Evolutionary conservation across 2,888 invertebrate genomes (phyloP), one percentile per base, ranked within the genome.

Genomic region (Atherix ibis): DNA sequence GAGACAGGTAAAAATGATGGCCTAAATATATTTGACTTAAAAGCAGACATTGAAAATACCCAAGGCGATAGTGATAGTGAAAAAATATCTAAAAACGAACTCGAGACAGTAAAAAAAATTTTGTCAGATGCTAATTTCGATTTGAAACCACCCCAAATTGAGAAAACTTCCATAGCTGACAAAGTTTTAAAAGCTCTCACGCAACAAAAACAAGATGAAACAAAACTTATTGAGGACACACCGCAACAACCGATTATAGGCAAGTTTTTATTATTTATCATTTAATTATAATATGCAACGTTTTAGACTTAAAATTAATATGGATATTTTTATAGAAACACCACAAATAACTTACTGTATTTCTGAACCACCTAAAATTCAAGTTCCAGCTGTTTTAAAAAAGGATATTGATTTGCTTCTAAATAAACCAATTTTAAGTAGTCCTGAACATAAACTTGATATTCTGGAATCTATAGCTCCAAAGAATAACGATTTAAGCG

Each of bases 401-500:
- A 45, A 42, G n/a, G 47, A 48, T 25, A 44, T 44, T 18, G 47
- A 48, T 28, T 40, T 44, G 18, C 36, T 40, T 5, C 15, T 46
- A 6, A 52, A 49, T 19, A 48, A 49, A 4, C 47, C 52, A 12
- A 39, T 51, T 12, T 39, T 53, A 35, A 51, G 48, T 8, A 58
- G 54, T 19, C 58, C 55, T 3, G 61, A 57, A 31, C 55, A 52
- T 4, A 58, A 51, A 38, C 46, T 48, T 6, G 53, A 56, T 33
- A 54, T 61, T 26, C 41, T 61, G 9, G 60, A 61, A 33, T 52
- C 58, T 13, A 50, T 59, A 36, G 43, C 51, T 16, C 54, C 53
- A 0, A 72, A 68, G 43, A 72, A 71, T 40, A 70, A 68, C 45
- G 71, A 71, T 24, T 51, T 73, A 9, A 70, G 68, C 42, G 73